phyloP scores from a whole-genome alignment of 2,113 vertebrate genomes.

The Fulica atra region DNA sequence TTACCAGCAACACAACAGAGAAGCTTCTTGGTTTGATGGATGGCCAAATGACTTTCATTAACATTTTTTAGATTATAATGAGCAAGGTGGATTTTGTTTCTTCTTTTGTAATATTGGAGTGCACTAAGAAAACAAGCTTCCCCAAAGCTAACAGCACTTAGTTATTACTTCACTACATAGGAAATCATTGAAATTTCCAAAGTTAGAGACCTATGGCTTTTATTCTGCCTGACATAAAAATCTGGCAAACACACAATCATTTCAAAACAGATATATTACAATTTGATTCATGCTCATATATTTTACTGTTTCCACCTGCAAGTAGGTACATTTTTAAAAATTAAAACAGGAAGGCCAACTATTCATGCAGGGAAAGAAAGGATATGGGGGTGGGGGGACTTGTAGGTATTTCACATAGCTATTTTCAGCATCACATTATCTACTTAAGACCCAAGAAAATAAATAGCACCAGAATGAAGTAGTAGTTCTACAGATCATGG shows the following conservation, averaged over 20 bases:
- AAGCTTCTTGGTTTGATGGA: not conserved
- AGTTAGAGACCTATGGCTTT: not conserved
- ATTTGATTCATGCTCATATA: not conserved
- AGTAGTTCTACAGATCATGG: not conserved
- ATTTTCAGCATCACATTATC: not conserved
- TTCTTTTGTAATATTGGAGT: not conserved
- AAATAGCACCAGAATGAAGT: not conserved
- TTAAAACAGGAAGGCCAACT: not conserved
- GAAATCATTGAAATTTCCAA: not conserved
- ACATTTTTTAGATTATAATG: not conserved
- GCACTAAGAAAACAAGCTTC: not conserved
- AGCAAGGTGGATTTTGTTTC: not conserved
- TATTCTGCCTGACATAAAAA: not conserved
- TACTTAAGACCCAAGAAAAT: not conserved
- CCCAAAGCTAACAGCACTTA: not conserved
- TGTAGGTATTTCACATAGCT: not conserved
- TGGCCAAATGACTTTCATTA: not conserved
- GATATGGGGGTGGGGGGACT: too few species aligned
- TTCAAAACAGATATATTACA: not conserved
- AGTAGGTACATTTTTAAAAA: not conserved
- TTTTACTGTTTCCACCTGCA: not conserved
- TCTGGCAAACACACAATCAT: not conserved
- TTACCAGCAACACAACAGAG: not conserved
- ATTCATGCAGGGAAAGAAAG: not conserved
- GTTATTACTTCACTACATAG: not conserved